phyloP scores from a whole-genome alignment of 2,113 vertebrate species.

The Menura novaehollandiae region DNA sequence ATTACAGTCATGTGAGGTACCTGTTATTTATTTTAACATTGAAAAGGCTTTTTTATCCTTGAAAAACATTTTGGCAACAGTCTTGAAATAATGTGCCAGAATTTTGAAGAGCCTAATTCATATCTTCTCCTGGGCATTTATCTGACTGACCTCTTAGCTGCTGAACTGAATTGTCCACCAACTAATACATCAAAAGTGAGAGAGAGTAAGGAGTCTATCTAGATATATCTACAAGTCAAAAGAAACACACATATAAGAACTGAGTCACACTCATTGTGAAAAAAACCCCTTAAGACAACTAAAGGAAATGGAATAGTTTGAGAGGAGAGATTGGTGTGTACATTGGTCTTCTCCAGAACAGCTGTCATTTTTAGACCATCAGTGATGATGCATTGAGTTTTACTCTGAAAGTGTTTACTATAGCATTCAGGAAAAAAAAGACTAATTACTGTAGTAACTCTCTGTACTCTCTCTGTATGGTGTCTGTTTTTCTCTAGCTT shows the following conservation, averaged over 20 bases:
- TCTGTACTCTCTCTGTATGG: neutral
- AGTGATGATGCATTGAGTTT: slow-evolving; percentile 45
- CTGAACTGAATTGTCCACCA: neutral
- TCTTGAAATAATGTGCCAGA: neutral
- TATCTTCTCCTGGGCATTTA: neutral
- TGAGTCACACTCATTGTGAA: slow-evolving; percentile 4
- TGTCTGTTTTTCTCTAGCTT: slow-evolving; percentile 22
- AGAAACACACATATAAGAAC: neutral
- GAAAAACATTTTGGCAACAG: neutral
- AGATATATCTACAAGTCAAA: neutral
- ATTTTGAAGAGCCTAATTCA: neutral
- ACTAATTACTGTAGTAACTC: slow-evolving; percentile 43
- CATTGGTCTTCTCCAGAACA: slow-evolving; percentile 15
- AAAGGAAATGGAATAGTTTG: neutral
- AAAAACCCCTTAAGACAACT: neutral
- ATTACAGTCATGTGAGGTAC: neutral
- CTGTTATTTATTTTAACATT: neutral
- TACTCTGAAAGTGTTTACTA: slow-evolving; percentile 55
- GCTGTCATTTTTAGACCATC: slow-evolving; percentile 51
- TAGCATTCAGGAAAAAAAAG: slow-evolving; percentile 3
- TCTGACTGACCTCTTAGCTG: neutral
- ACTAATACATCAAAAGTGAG: neutral
- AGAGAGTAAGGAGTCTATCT: neutral
- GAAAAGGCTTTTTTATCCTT: neutral
- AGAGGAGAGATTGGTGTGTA: neutral